phyloP scores from a whole-genome alignment of 2,797 vertebrate species.

The Sarcoramphus papa region DNA sequence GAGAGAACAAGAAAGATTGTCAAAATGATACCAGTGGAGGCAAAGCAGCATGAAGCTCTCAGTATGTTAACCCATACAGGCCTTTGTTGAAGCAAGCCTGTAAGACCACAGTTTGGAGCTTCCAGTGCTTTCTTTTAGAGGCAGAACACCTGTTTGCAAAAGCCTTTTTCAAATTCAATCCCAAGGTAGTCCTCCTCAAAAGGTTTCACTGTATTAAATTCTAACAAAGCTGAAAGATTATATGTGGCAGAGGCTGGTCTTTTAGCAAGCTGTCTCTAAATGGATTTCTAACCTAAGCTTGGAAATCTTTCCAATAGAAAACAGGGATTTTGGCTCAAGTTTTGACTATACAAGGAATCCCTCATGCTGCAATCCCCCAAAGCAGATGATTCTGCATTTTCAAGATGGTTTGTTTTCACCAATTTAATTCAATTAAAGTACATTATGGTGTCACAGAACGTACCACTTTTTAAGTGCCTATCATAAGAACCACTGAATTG shows the following conservation, averaged over 20 bases:
- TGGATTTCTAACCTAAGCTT: conserved; percentile 18
- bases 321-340: not conserved
- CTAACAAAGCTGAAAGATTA: conserved; percentile 39
- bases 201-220: conserved; percentile 32
- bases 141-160: conserved; percentile 2
- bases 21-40: not conserved
- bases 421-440: not conserved
- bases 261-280: conserved; percentile 20
- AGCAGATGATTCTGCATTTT: not conserved
- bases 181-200: conserved; percentile 13
- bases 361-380: not conserved
- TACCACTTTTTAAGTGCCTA: not conserved
- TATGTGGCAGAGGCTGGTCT: not conserved
- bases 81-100: not conserved
- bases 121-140: not conserved
- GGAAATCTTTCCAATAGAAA: not conserved
- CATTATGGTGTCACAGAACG: not conserved
- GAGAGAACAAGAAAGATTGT: not conserved
- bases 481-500: not conserved
- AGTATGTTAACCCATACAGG: not conserved
- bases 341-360: conserved; percentile 2
- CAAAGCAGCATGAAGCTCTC: not conserved
- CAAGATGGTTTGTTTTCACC: not conserved
- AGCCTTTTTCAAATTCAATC: not conserved
- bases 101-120: not conserved